Evolutionary conservation across 2,888 invertebrate species (phyloP).

Genomic region (Agapostemon virescens): DNA sequence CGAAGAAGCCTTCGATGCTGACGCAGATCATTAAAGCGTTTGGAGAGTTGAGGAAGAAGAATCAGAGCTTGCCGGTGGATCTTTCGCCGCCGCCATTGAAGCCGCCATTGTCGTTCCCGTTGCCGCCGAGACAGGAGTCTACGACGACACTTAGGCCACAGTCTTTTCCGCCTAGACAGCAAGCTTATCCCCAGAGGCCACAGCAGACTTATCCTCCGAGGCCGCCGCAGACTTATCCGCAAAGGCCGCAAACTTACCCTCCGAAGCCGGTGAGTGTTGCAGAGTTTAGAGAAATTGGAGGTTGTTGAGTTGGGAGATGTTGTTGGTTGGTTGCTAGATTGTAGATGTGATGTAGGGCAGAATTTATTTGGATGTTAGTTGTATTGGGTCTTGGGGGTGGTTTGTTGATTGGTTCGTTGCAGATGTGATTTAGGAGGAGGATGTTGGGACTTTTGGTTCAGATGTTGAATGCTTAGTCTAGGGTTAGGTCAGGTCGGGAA

Average conservation of each 20-base stretch:
- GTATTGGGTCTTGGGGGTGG: too few species aligned
- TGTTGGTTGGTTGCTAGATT: too few species aligned
- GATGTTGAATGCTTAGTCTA: too few species aligned
- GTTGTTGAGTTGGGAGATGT: background rate
- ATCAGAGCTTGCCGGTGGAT: conserved; percentile 22
- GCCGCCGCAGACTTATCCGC: background rate
- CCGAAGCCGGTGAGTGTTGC: conserved; percentile 48
- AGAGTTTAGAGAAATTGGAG: background rate
- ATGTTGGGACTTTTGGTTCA: too few species aligned
- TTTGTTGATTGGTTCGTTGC: too few species aligned
- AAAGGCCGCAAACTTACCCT: conserved; percentile 26
- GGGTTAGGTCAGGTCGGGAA: too few species aligned
- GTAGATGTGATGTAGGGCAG: too few species aligned
- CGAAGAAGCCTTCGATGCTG: conserved; percentile 51
- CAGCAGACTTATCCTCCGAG: background rate
- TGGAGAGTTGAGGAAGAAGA: conserved; percentile 58
- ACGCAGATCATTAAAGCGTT: conserved; percentile 64
- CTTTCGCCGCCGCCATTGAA: conserved; percentile 37
- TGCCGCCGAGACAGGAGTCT: conserved; percentile 13
- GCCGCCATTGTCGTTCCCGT: background rate
- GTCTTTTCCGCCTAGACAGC: conserved; percentile 4
- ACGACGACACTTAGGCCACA: background rate
- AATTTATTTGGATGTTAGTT: too few species aligned
- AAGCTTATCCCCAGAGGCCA: conserved; percentile 19
- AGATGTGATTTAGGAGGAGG: too few species aligned